Evolutionary conservation across 1,140 invertebrate genomes (phyloP).

Genomic region (Caerostris darwini): DNA sequence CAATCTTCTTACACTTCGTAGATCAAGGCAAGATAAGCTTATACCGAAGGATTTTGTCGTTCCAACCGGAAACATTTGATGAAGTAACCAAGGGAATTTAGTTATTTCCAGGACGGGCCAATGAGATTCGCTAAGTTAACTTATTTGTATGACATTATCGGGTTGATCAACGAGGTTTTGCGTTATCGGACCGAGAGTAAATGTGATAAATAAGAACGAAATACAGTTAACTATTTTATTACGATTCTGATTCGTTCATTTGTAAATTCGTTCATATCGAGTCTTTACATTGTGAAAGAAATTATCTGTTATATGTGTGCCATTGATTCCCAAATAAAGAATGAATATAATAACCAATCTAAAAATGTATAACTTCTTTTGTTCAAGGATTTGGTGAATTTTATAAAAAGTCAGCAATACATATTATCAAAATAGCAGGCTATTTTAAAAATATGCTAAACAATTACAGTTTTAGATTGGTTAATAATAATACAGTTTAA

Average conservation of each 20-base stretch:
- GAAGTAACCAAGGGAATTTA: conserved; percentile 69
- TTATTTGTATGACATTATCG: conserved; percentile 65
- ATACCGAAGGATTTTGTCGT: conserved; percentile 69
- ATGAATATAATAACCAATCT: too few relatives aligned
- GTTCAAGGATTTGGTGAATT: too few relatives aligned
- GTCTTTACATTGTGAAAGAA: too few relatives aligned
- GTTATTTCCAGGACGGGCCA: conserved; percentile 27
- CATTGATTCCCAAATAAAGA: too few relatives aligned
- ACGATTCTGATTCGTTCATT: background rate
- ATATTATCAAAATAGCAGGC: too few relatives aligned
- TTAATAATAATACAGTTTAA: too few relatives aligned
- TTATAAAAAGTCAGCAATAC: too few relatives aligned
- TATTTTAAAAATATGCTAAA: too few relatives aligned
- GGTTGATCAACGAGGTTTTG: conserved; percentile 54
- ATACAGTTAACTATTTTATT: background rate
- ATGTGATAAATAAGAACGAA: conserved; percentile 16
- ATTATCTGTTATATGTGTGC: too few relatives aligned
- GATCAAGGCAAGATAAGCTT: conserved; percentile 66
- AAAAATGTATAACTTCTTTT: too few relatives aligned
- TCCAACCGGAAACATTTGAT: conserved; percentile 72
- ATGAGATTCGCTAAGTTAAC: conserved; percentile 66
- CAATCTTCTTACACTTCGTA: conserved; percentile 70
- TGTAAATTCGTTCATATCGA: background rate
- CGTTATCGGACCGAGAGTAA: conserved; percentile 32
- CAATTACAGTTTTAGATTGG: too few relatives aligned